A percentile compares a stretch with the other conserved stretches of the same genome.
phyloP scores from a whole-genome alignment of 2,797 vertebrate species.

The Gila robusta region DNA sequence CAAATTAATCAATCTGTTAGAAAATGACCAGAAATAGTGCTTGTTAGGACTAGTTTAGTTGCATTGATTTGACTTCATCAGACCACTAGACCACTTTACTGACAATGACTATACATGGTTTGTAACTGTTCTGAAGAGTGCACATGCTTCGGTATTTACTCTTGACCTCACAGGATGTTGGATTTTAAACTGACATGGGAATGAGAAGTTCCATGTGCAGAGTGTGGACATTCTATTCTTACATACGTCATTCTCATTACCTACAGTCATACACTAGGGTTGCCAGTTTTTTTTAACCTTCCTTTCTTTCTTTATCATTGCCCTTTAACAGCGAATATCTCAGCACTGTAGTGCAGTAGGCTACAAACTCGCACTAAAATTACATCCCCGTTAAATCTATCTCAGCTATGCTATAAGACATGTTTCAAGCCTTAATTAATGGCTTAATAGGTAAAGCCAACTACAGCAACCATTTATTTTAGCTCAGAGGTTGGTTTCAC shows the following conservation, averaged over 20 bases:
- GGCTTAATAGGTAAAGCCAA: not conserved
- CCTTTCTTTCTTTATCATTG: slow-evolving; percentile 47
- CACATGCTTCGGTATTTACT: not conserved
- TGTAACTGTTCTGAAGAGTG: not conserved
- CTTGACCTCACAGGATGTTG: slow-evolving; percentile 10
- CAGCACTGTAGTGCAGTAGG: too few species aligned
- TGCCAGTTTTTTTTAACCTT: not conserved
- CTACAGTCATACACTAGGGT: not conserved
- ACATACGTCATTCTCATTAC: slow-evolving; percentile 37
- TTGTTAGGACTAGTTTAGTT: not conserved
- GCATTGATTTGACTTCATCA: not conserved
- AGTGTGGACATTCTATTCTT: slow-evolving; percentile 16
- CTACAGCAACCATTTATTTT: not conserved
- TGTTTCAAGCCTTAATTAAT: not conserved
- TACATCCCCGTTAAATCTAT: not conserved
- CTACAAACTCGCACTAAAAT: not conserved
- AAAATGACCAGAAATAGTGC: not conserved
- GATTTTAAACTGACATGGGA: not conserved
- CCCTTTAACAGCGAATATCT: slow-evolving; percentile 22
- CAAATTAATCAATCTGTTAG: slow-evolving; percentile 5
- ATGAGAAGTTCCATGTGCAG: not conserved
- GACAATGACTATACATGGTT: slow-evolving; percentile 6
- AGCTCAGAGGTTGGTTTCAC: not conserved
- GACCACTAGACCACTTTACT: not conserved
- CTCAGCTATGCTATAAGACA: not conserved